Evolutionary conservation across 2,113 vertebrate genomes (phyloP).

Genomic region (Odontophorus gujanensis): DNA sequence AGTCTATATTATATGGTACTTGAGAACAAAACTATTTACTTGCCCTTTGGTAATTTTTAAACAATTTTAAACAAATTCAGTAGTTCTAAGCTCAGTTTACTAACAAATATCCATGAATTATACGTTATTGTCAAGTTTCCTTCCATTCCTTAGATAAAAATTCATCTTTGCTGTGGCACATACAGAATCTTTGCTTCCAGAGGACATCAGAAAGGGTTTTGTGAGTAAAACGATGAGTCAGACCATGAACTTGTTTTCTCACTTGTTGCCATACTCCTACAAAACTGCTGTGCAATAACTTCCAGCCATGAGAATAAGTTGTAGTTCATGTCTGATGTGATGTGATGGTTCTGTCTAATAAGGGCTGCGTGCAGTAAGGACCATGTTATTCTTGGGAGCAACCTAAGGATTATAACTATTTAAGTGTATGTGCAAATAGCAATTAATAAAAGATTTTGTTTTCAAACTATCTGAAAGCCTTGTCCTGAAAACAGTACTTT

Average conservation of each 20-base stretch:
- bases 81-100: background rate
- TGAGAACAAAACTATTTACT: background rate
- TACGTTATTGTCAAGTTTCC: background rate
- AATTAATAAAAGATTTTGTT: conserved; percentile 2
- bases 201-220: background rate
- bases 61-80: background rate
- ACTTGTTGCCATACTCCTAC: background rate
- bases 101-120: background rate
- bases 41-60: background rate
- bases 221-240: background rate
- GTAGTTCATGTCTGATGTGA: background rate
- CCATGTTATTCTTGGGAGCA: background rate
- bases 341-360: background rate
- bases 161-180: background rate
- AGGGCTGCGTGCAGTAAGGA: background rate
- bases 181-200: background rate
- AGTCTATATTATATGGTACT: background rate
- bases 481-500: background rate
- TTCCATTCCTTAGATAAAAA: background rate
- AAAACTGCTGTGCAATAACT: background rate
- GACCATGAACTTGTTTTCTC: background rate
- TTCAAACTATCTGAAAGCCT: background rate
- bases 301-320: background rate
- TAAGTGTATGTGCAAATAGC: background rate
- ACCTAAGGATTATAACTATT: background rate